phyloP scores from a whole-genome alignment of 2,888 invertebrate species.

The Drosophila greeni region DNA sequence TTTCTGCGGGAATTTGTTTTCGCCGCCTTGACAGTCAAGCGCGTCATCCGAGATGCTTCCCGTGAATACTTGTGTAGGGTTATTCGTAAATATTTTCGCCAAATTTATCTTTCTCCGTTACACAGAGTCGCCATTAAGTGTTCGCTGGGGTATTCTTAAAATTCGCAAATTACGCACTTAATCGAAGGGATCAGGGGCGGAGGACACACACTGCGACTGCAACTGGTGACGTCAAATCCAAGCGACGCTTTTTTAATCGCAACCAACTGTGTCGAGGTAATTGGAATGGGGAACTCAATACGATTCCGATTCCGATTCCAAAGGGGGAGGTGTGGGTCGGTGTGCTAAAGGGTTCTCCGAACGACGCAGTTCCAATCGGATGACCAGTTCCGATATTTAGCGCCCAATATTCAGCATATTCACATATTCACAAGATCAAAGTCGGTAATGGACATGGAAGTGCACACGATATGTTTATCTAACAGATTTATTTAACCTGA shows the following conservation, averaged over 20 bases:
- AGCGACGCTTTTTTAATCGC: constrained; percentile 28
- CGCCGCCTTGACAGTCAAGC: constrained; percentile 57
- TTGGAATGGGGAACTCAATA: constrained; percentile 13
- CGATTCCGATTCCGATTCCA: constrained; percentile 10
- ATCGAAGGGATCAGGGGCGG: constrained; percentile 16
- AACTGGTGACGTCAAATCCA: constrained; percentile 30
- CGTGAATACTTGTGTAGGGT: constrained; percentile 37
- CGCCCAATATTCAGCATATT: neutral
- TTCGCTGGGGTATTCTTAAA: neutral
- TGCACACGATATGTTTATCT: neutral
- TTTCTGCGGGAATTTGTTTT: constrained; percentile 40
- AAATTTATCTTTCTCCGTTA: constrained; percentile 4
- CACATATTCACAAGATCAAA: too few relatives aligned
- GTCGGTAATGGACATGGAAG: neutral
- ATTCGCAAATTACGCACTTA: constrained; percentile 16
- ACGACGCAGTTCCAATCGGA: constrained; percentile 25
- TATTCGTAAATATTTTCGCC: constrained; percentile 35
- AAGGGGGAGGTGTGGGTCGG: too few relatives aligned
- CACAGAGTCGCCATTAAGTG: neutral
- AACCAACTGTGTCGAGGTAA: constrained; percentile 39
- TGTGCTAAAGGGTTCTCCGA: too few relatives aligned
- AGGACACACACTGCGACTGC: neutral
- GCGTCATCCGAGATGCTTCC: constrained; percentile 31
- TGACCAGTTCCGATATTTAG: constrained; percentile 12
- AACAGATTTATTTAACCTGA: neutral